Percentiles rank a stretch among this genome's conserved stretches.
Evolutionary conservation across 2,888 invertebrate species (phyloP).

Genomic region (Lobophora halterata): DNA sequence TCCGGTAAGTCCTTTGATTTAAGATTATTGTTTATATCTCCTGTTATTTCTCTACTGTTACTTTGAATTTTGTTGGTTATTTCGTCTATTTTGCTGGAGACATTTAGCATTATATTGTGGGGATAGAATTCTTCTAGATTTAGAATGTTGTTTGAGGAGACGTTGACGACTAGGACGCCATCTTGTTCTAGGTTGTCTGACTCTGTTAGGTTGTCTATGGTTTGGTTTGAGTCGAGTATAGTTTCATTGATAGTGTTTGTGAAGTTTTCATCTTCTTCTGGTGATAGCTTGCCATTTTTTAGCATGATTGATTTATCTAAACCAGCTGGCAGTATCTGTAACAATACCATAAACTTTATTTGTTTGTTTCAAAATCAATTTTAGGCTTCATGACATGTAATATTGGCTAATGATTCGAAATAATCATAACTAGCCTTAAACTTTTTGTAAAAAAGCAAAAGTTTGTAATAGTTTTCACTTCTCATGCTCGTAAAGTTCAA

Average conservation of each 20-base stretch:
- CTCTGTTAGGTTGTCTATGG: conserved; percentile 67
- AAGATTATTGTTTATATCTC: conserved; percentile 70
- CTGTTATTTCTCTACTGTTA: conserved; percentile 77
- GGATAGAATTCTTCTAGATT: conserved; percentile 72
- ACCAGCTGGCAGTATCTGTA: conserved; percentile 64
- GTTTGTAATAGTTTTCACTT: too few relatives aligned
- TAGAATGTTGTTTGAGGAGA: conserved; percentile 69
- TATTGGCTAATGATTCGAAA: too few relatives aligned
- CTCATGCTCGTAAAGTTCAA: too few relatives aligned
- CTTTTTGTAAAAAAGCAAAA: too few relatives aligned
- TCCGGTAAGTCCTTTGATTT: conserved; percentile 69
- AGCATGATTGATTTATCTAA: conserved; percentile 64
- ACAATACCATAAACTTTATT: too few relatives aligned
- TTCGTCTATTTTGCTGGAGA: conserved; percentile 70
- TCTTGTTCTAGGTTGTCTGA: conserved; percentile 76
- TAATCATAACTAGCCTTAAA: too few relatives aligned
- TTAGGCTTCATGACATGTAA: too few relatives aligned
- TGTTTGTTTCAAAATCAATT: too few relatives aligned
- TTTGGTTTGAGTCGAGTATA: conserved; percentile 53
- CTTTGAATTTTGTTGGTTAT: conserved; percentile 78
- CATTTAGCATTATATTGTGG: conserved; percentile 61
- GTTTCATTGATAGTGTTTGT: conserved; percentile 46
- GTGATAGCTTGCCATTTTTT: conserved; percentile 68
- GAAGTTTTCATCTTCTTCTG: conserved; percentile 57
- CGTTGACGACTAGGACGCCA: conserved; percentile 71